phyloP scores from a whole-genome alignment of 2,888 invertebrate species.

The Apodemia zela region DNA sequence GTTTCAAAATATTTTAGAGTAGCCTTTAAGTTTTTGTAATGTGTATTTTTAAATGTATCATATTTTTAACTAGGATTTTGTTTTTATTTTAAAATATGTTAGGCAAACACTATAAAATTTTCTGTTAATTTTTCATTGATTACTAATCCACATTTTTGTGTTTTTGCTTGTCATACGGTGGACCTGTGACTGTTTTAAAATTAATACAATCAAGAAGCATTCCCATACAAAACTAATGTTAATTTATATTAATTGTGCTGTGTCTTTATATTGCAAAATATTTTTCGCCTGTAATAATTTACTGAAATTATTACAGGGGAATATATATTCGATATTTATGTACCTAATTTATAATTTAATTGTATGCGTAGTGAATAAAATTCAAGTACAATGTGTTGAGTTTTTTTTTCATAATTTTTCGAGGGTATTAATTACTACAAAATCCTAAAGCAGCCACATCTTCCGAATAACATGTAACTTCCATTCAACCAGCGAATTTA shows the following conservation, averaged over 20 bases:
- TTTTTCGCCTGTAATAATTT: conserved; percentile 51
- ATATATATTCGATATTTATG: conserved; percentile 46
- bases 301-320: conserved; percentile 43
- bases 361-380: conserved; percentile 73
- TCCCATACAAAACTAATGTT: conserved; percentile 33
- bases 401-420: neutral
- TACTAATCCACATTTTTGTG: neutral
- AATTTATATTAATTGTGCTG: conserved; percentile 25
- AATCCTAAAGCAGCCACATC: no score
- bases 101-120: conserved; percentile 11
- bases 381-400: conserved; percentile 23
- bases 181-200: conserved; percentile 9
- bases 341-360: conserved; percentile 67
- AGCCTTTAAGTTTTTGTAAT: conserved; percentile 8
- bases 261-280: conserved; percentile 18
- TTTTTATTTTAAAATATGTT: conserved; percentile 2
- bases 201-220: conserved; percentile 39
- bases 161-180: conserved; percentile 7
- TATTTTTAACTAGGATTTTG: conserved; percentile 14
- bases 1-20: conserved; percentile 8
- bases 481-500: no score
- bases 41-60: conserved; percentile 4
- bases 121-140: conserved; percentile 21
- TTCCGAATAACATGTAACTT: no score
- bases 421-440: no score